phyloP scores from a whole-genome alignment of 2,113 vertebrate species.

The Todiramphus chloris region DNA sequence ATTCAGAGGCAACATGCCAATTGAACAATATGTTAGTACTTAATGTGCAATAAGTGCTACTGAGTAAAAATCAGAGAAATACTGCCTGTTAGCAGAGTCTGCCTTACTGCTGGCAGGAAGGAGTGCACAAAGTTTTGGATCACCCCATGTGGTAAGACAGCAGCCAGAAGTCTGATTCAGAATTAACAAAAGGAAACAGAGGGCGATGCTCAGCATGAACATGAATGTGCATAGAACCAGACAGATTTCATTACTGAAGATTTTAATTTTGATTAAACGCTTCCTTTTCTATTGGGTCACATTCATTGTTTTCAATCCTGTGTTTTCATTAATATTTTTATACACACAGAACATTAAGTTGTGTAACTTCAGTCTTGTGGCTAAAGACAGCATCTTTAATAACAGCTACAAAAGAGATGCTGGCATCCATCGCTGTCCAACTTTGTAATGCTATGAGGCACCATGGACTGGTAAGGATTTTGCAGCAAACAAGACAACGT shows the following conservation, averaged over 20 bases:
- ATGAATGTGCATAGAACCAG: not conserved
- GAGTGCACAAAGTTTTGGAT: not conserved
- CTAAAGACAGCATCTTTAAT: conserved; percentile 63
- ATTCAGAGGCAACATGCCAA: not conserved
- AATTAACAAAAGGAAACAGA: conserved; percentile 43
- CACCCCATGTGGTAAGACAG: not conserved
- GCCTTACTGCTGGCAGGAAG: conserved; percentile 5
- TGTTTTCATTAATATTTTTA: conserved; percentile 45
- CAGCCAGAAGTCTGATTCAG: conserved; percentile 20
- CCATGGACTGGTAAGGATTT: not conserved
- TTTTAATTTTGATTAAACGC: conserved; percentile 54
- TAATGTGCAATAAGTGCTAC: conserved; percentile 23
- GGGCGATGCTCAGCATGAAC: not conserved
- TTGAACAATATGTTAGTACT: conserved; percentile 28
- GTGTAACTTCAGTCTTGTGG: not conserved
- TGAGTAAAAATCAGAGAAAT: conserved; percentile 32
- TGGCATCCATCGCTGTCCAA: not conserved
- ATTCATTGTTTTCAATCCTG: not conserved
- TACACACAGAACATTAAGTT: not conserved
- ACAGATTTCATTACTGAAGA: conserved; percentile 50
- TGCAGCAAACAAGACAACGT: accelerated
- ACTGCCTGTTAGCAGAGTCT: not conserved
- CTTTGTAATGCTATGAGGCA: not conserved
- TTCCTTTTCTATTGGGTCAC: conserved; percentile 14
- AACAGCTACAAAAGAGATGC: not conserved